Base-by-base conservation (phyloP, 2,797 vertebrate genomes). In the Sparidentex hasta region DNA sequence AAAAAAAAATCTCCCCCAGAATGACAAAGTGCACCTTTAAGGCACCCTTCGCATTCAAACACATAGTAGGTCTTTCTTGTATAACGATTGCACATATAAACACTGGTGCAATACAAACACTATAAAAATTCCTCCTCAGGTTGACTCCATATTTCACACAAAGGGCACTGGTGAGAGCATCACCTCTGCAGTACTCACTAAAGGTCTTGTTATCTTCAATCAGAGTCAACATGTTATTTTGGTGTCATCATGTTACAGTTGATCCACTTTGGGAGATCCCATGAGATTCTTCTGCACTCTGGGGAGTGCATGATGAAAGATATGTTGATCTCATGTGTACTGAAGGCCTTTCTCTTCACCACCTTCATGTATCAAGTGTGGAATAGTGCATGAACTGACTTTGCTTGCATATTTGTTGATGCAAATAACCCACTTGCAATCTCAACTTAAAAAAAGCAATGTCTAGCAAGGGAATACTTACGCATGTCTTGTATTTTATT, bases 211-310 rank as follows among this genome's bases (percentile, higher is more conserved):
- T 71, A 48, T 76, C 63, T 80, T 72, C 62, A 70, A 13, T 12
- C 20, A 4, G 11, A 77, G 73, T 77, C 78, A 84, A 71, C 84
- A 81, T 76, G 74, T 76, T 85, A 59, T 79, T 75, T 47, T 33
- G 23, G 16, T 68, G 71, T 71, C 57, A 74, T 59, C 64, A 61
- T 68, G 54, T 74, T 73, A 16, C 27, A 33, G 25, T 66, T 18
- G 27, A 55, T 54, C 13, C 20, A 11, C 23, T 25, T 50, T 25
- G 41, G 7, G 63, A 38, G 47, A 52, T 21, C 74, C 74, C 43
- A 29, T 5, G 61, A 62, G 55, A 59, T 20, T 63, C 11, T 25
- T 20, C 46, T 54, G 11, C 50, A 14, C 81, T 43, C 67, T 68
- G 27, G 78, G 57, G 72, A 54, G 16, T 1, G 13, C 16, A 62